Evolutionary conservation across 2,113 vertebrate species (phyloP).

Genomic region (Marcusenius ussheri): DNA sequence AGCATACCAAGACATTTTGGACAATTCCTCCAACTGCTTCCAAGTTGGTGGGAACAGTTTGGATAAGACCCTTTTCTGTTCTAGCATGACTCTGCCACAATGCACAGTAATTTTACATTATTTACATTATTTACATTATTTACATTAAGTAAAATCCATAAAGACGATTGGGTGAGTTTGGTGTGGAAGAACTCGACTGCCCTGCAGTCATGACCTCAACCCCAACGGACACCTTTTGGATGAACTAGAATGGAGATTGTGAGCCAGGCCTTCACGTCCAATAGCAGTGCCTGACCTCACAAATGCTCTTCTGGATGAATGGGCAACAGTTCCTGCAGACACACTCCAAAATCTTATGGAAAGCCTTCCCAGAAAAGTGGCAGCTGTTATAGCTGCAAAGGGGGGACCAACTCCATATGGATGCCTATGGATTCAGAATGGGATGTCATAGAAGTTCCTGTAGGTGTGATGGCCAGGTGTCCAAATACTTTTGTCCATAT

Average conservation of each 20-base stretch:
- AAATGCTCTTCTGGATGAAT: too few species aligned
- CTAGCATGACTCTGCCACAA: background rate
- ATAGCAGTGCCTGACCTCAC: too few species aligned
- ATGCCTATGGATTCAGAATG: background rate
- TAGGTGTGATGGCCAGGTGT: background rate
- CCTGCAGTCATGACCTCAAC: background rate
- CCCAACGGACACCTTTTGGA: background rate
- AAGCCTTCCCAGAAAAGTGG: too few species aligned
- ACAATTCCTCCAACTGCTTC: background rate
- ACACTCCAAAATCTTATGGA: background rate
- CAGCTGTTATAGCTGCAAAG: background rate
- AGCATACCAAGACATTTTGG: background rate
- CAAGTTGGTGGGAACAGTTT: background rate
- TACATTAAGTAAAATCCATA: too few species aligned
- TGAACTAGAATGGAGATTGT: background rate
- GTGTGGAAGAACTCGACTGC: background rate
- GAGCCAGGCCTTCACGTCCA: too few species aligned
- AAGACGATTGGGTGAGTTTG: background rate
- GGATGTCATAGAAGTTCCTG: background rate
- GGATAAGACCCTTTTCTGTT: background rate
- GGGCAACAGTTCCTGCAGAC: background rate
- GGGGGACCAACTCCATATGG: background rate
- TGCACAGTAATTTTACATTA: too few species aligned
- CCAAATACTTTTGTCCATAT: background rate
- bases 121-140: too few species aligned